Evolutionary conservation across 2,797 vertebrate genomes (phyloP), one percentile per base, ranked within the genome.

Genomic region (Notoglanidium macrostoma): DNA sequence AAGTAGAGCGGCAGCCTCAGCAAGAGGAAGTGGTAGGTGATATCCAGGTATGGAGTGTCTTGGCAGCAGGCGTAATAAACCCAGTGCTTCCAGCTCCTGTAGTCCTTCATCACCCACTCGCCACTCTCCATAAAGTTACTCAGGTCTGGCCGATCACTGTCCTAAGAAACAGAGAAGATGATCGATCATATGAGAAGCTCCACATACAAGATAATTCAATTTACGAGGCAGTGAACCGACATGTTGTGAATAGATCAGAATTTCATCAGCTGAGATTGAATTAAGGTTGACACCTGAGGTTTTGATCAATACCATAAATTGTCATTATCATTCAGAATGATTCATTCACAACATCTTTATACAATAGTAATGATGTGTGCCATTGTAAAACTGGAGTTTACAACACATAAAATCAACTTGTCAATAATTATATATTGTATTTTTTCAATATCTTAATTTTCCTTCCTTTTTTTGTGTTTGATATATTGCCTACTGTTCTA

Each of bases 51-150:
- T 0, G 97, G 98, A 0, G 95, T 98, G 70, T 94, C 87, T 0
- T 94, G 95, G 84, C 98, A 99, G 91, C 98, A 99, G 59, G 96
- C 92, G 0, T 99, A 99, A 90, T 94, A 94, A 70, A 98, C 98
- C 94, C 94, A 95, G 92, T 99, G 98, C 86, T 98, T 98, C 98
- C 97, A 99, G 93, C 95, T 95, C 0, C 96, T 93, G 90, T 96
- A 96, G 88, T 98, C 97, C 94, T 98, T 98, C 92, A 99, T 93
- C 88, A 98, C 96, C 98, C 98, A 99, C 59, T 99, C 98, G 4
- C 98, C 98, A 0, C 97, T 98, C 94, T 97, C 97, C 98, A 99
- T 98, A 91, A 98, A 99, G 93, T 97, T 97, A 93, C 96, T 97
- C 88, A 98, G 92, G 87, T 99, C 98, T 0, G 98, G 98, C 2